Evolutionary conservation across 1,140 invertebrate genomes (phyloP).

Genomic region (Drosophila melanica): DNA sequence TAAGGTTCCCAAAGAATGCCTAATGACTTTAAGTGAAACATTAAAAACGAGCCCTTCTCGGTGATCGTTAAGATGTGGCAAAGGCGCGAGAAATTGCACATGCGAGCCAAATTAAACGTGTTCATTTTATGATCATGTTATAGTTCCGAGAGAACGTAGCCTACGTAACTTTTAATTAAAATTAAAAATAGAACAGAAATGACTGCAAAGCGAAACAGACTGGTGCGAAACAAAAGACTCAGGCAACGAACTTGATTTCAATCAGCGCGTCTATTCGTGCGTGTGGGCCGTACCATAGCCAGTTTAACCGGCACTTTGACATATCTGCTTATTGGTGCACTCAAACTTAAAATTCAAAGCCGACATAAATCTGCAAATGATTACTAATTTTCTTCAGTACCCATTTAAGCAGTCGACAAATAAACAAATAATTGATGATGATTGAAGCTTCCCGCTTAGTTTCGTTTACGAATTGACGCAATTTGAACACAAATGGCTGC

Average conservation of each 20-base stretch:
- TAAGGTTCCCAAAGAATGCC: conserved; percentile 42
- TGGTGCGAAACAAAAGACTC: conserved; percentile 56
- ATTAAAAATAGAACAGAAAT: conserved; percentile 26
- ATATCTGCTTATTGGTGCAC: conserved; percentile 73
- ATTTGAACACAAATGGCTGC: conserved; percentile 56
- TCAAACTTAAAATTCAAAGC: conserved; percentile 8
- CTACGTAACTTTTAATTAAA: conserved; percentile 49
- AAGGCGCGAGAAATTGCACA: conserved; percentile 52
- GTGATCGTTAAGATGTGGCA: conserved; percentile 30
- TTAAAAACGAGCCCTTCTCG: too few relatives aligned
- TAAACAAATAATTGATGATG: conserved; percentile 63
- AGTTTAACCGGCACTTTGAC: conserved; percentile 34
- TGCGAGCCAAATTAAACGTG: conserved; percentile 26
- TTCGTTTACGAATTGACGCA: conserved; percentile 59
- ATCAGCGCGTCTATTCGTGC: not conserved
- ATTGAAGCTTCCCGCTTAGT: conserved; percentile 37
- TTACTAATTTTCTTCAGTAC: conserved; percentile 47
- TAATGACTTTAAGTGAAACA: conserved; percentile 1
- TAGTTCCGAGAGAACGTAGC: not conserved
- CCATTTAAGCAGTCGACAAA: conserved; percentile 35
- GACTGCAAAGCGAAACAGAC: not conserved
- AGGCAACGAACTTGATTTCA: conserved; percentile 53
- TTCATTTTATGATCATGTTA: conserved; percentile 17
- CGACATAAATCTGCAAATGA: conserved; percentile 56
- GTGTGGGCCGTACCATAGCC: conserved; percentile 29